Percentiles rank a stretch among this genome's conserved stretches.
phyloP scores from a whole-genome alignment of 2,888 invertebrate genomes.

The Syrista parreyssii region DNA sequence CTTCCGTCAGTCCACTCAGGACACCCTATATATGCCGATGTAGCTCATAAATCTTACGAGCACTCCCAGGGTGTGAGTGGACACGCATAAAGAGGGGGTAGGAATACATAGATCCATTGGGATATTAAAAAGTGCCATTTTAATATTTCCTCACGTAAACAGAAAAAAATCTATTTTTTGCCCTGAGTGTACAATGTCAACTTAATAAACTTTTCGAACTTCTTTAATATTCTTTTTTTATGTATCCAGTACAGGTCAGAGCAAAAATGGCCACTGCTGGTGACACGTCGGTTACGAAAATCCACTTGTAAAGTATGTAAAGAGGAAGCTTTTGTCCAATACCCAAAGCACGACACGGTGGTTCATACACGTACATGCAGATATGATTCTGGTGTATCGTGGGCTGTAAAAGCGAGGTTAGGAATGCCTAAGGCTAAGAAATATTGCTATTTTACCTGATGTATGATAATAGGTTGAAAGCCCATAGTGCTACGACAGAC shows the following conservation, averaged over 20 bases:
- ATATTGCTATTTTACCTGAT: slow-evolving; percentile 16
- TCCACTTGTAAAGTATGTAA: not conserved
- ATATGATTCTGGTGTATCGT: not conserved
- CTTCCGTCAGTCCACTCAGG: not conserved
- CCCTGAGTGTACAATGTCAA: not conserved
- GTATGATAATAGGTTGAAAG: slow-evolving; percentile 35
- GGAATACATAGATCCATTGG: not conserved
- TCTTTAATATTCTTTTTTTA: not conserved
- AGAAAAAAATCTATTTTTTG: not conserved
- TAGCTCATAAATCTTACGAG: not conserved
- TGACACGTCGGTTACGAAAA: not conserved
- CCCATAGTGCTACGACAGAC: slow-evolving; percentile 11
- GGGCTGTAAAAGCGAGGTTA: not conserved
- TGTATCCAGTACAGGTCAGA: not conserved
- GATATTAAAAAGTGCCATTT: not conserved
- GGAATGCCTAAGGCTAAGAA: not conserved
- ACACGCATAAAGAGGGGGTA: not conserved
- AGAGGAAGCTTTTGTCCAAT: not conserved
- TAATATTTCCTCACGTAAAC: not conserved
- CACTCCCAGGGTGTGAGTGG: not conserved
- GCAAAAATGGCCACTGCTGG: not conserved
- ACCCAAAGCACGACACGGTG: not conserved
- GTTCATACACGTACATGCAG: not conserved
- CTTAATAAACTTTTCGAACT: not conserved
- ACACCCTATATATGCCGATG: not conserved